A percentile compares a stretch with the other conserved stretches of the same genome.
Conservation (phyloP, 2,797 vertebrate species). For the Agapornis canus region DNA sequence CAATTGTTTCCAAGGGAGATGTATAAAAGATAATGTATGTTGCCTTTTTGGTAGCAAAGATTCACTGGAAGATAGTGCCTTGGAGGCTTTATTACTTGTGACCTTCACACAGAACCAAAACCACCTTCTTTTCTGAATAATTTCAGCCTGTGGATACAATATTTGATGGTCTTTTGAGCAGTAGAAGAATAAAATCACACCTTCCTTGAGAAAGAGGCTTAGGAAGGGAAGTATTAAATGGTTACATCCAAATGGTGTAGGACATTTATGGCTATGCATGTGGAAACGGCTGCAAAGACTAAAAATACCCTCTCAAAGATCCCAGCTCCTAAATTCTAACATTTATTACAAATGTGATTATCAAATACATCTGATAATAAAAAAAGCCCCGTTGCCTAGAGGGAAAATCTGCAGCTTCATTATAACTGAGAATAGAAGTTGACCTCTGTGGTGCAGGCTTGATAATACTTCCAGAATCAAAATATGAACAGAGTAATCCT, state of each 20-base stretch:
- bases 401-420: neutral
- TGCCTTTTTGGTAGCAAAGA: constrained; percentile 60
- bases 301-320: neutral
- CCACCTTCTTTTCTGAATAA: constrained; percentile 66
- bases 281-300: neutral
- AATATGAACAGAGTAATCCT: neutral
- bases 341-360: neutral
- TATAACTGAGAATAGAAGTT: neutral
- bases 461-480: neutral
- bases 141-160: constrained; percentile 8
- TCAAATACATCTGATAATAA: neutral
- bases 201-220: neutral
- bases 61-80: constrained; percentile 46
- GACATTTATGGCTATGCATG: neutral
- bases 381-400: neutral
- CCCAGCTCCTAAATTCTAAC: neutral
- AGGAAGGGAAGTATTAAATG: neutral
- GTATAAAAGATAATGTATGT: constrained; percentile 53
- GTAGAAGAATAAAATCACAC: neutral
- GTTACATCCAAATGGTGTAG: neutral
- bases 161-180: neutral
- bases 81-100: constrained; percentile 63
- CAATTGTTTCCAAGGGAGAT: constrained; percentile 47
- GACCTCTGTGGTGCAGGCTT: neutral
- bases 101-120: constrained; percentile 54